Percentiles rank a stretch among this genome's conserved stretches.
phyloP scores from a whole-genome alignment of 2,113 vertebrate genomes.

The Gallinago jamesoni region DNA sequence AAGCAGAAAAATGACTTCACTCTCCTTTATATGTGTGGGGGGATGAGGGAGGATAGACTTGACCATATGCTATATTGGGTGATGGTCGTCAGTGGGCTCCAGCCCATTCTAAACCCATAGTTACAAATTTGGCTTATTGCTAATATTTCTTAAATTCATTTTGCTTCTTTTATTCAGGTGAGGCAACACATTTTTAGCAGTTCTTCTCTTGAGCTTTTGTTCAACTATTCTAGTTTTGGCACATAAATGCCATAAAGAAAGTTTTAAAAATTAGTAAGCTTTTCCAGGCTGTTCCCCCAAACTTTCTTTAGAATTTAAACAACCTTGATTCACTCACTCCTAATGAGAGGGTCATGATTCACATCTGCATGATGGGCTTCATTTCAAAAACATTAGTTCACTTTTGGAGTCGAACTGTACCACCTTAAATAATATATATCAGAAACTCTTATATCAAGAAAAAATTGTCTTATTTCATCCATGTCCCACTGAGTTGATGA shows the following conservation, averaged over 20 bases:
- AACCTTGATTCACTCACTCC: background rate
- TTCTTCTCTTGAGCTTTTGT: background rate
- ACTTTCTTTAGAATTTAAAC: background rate
- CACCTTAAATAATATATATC: background rate
- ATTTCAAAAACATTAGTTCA: background rate
- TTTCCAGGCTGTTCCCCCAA: background rate
- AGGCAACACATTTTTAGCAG: background rate
- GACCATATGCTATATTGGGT: accelerated
- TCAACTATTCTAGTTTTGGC: background rate
- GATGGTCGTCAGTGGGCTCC: background rate
- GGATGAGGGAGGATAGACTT: background rate
- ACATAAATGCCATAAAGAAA: background rate
- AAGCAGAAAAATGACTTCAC: background rate
- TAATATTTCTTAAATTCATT: background rate
- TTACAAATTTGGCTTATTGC: background rate
- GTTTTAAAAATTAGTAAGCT: background rate
- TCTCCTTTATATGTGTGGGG: background rate
- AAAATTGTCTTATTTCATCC: background rate
- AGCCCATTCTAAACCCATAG: background rate
- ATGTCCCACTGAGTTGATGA: background rate
- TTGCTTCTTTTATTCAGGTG: background rate
- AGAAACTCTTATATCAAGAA: background rate
- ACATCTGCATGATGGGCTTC: background rate
- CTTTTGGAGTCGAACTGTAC: background rate
- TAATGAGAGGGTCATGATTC: background rate